phyloP scores from a whole-genome alignment of 2,888 invertebrate genomes.

The Lasius fuliginosus region DNA sequence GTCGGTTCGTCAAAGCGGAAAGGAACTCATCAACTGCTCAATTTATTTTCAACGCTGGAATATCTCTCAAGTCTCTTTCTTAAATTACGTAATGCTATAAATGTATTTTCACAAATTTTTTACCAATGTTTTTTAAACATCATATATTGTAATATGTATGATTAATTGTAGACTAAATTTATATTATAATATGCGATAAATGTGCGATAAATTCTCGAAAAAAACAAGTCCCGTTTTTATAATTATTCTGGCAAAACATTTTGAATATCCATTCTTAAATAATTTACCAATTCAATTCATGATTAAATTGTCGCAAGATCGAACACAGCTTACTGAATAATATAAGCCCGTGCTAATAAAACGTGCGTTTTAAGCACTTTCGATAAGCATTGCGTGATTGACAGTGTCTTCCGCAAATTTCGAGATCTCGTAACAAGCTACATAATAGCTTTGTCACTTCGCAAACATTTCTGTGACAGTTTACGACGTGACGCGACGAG shows the following conservation, averaged over 20 bases:
- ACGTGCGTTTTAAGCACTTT: slow-evolving; percentile 18
- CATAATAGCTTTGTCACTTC: slow-evolving; percentile 41
- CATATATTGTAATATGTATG: not conserved
- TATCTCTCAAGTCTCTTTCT: not conserved
- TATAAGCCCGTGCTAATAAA: not conserved
- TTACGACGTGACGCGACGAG: slow-evolving; percentile 37
- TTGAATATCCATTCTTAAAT: not conserved
- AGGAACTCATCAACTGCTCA: not conserved
- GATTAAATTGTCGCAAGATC: not conserved
- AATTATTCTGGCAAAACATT: not conserved
- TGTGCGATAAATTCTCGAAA: not conserved
- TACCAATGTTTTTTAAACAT: not conserved
- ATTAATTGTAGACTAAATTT: not conserved
- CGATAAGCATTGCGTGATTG: not conserved
- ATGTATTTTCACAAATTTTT: not conserved
- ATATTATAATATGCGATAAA: not conserved
- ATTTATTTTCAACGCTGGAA: not conserved
- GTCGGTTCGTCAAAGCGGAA: slow-evolving; percentile 36
- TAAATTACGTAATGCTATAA: not conserved
- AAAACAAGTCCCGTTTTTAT: not conserved
- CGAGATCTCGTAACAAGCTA: slow-evolving; percentile 30
- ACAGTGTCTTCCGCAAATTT: slow-evolving; percentile 33
- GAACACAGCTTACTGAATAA: not conserved
- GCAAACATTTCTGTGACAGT: slow-evolving; percentile 14
- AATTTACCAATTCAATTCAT: not conserved